These are phyloP conservation scores for Eubasilissa splendida DNA, from an alignment of 2,888 invertebrate species.

Conservation along the genomic window DNA sequence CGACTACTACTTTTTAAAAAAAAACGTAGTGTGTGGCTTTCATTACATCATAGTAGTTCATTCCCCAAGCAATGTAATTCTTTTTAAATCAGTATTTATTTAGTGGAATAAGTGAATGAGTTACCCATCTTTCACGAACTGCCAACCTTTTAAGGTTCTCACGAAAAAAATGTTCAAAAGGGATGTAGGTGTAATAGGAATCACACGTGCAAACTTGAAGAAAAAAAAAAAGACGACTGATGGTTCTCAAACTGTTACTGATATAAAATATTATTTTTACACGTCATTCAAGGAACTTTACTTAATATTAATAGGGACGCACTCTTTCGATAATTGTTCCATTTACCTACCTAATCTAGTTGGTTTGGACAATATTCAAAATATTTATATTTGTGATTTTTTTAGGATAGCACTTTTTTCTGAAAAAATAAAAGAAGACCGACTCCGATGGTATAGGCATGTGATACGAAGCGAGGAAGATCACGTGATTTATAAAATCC, in stretches of 20 bases:
- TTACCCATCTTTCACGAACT: neutral
- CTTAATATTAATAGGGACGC: too few relatives aligned
- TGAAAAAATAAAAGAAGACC: too few relatives aligned
- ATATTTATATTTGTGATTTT: too few relatives aligned
- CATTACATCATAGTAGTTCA: neutral
- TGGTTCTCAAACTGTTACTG: conserved; percentile 11
- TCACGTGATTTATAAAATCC: too few relatives aligned
- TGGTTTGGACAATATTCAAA: too few relatives aligned
- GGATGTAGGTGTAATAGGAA: conserved; percentile 13
- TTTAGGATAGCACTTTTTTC: too few relatives aligned
- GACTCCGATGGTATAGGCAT: too few relatives aligned
- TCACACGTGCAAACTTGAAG: conserved; percentile 36
- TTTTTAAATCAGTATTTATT: neutral
- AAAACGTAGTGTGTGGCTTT: conserved; percentile 11
- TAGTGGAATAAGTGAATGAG: neutral
- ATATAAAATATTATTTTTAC: neutral
- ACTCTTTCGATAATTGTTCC: too few relatives aligned
- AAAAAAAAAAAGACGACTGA: neutral
- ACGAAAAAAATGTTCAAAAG: neutral
- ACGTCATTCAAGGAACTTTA: too few relatives aligned
- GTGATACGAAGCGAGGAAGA: too few relatives aligned
- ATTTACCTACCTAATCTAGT: too few relatives aligned
- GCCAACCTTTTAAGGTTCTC: conserved; percentile 22
- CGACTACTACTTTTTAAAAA: neutral
- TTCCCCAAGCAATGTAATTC: neutral